phyloP scores from a whole-genome alignment of 2,797 vertebrate genomes.

The Paedocypris micromegethes region DNA sequence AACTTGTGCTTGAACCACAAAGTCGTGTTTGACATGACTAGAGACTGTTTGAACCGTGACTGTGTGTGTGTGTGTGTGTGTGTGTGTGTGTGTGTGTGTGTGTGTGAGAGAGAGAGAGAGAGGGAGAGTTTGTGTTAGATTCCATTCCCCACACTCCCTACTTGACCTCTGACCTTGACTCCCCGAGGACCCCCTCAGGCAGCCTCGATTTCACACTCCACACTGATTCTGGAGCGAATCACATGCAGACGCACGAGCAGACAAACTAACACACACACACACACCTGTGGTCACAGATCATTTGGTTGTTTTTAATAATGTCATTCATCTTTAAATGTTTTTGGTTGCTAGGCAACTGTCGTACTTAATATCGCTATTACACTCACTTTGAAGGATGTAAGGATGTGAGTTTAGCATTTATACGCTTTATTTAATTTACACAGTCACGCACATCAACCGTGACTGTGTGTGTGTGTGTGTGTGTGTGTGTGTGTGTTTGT shows the following conservation, averaged over 20 bases:
- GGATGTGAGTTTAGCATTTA: no score
- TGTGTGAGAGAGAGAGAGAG: neutral
- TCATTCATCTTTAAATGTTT: no score
- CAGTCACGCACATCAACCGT: neutral
- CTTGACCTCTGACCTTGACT: conserved; percentile 37
- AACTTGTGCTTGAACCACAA: conserved; percentile 34
- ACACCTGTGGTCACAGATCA: conserved; percentile 4
- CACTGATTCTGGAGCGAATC: conserved; percentile 9
- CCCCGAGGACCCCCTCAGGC: conserved; percentile 18
- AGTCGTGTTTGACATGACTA: conserved; percentile 23
- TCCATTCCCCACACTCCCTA: conserved; percentile 35
- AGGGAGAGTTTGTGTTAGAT: conserved; percentile 1
- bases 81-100: conserved; percentile 11
- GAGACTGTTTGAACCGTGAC: conserved; percentile 13
- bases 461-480: conserved; percentile 1
- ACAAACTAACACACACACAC: conserved; percentile 3
- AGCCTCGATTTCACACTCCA: conserved; percentile 20
- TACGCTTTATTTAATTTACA: no score
- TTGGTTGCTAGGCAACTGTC: no score
- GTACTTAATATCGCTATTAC: no score
- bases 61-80: conserved; percentile 11
- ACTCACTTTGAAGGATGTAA: no score
- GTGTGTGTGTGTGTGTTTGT: neutral
- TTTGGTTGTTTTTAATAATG: no score
- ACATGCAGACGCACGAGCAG: conserved; percentile 22